Conservation (phyloP, 1,140 invertebrate species). For the Cepaea nemoralis region DNA sequence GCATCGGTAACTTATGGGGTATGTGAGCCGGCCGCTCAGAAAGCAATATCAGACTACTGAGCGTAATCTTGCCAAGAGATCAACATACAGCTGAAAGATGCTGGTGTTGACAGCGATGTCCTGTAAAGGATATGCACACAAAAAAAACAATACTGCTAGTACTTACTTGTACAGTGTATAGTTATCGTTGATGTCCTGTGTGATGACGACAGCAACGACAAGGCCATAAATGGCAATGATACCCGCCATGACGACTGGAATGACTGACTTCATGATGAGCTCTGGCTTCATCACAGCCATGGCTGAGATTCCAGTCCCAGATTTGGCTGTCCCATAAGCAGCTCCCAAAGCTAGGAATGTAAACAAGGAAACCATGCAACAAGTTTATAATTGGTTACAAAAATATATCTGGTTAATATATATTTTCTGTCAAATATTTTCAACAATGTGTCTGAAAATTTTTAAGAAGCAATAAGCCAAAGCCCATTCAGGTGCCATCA, state of each 20-base stretch:
- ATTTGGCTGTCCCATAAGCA: slow-evolving; percentile 99
- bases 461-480: neutral
- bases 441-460: neutral
- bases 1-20: no score
- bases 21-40: no score
- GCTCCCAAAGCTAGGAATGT: slow-evolving; percentile 91
- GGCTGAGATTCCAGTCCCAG: slow-evolving; percentile 98
- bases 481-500: no score
- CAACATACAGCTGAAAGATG: no score
- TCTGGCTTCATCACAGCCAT: slow-evolving; percentile 99
- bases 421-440: neutral
- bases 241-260: slow-evolving; percentile 99
- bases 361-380: slow-evolving; percentile 39
- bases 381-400: no score
- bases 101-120: no score
- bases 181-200: slow-evolving; percentile 79
- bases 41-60: no score
- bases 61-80: no score
- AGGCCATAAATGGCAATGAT: slow-evolving; percentile 99
- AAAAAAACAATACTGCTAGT: neutral
- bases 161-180: slow-evolving; percentile 91
- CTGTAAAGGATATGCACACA: no score
- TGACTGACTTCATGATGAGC: slow-evolving; percentile 99
- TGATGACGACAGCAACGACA: slow-evolving; percentile 97
- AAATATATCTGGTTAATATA: no score